These are phyloP conservation scores for Diphyllodes magnificus DNA, from an alignment of 2,113 vertebrate genomes.

Conservation along the genomic window DNA sequence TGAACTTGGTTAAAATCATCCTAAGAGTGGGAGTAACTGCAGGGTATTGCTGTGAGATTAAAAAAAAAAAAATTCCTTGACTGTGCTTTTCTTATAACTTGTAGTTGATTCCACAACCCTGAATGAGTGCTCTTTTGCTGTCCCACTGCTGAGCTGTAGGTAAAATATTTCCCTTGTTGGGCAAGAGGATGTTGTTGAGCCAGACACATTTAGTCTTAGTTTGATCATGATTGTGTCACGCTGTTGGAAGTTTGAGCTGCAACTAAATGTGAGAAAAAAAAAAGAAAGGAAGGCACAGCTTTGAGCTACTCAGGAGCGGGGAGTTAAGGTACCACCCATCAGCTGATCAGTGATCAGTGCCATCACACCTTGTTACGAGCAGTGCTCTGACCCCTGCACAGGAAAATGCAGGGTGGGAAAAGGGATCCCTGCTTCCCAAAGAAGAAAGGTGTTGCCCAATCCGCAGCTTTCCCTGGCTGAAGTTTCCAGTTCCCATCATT, in stretches of 20 bases:
- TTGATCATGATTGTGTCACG: rapidly evolving
- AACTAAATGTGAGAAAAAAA: neutral
- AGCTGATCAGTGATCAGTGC: neutral
- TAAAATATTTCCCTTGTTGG: neutral
- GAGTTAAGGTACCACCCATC: neutral
- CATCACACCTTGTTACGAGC: neutral
- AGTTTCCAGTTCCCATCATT: neutral
- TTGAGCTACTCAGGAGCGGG: neutral
- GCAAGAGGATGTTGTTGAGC: neutral
- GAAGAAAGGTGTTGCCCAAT: neutral
- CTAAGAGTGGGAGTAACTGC: neutral
- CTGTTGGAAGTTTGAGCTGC: neutral
- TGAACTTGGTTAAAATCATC: neutral
- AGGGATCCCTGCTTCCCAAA: neutral
- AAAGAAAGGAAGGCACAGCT: neutral
- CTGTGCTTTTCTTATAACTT: neutral
- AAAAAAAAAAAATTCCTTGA: neutral
- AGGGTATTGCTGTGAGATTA: neutral
- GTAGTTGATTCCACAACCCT: neutral
- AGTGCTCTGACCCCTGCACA: neutral
- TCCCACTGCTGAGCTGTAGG: neutral
- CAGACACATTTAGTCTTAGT: neutral
- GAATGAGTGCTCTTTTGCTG: neutral
- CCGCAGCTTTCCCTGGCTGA: neutral
- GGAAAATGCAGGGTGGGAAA: neutral